Percentiles rank a stretch among this genome's conserved stretches.
phyloP scores from a whole-genome alignment of 2,113 vertebrate genomes.

The Euleptes europaea region DNA sequence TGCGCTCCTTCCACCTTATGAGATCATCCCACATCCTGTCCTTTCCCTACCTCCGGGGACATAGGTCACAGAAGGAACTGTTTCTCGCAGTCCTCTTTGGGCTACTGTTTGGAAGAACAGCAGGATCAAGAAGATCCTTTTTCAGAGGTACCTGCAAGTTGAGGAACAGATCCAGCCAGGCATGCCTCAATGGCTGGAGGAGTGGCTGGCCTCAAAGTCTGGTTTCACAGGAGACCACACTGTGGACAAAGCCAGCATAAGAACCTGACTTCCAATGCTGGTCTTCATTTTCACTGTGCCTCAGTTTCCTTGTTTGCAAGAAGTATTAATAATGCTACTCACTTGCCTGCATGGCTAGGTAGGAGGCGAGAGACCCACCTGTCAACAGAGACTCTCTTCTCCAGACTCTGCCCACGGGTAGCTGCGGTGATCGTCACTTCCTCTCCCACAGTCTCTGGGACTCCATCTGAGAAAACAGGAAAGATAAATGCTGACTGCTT shows the following conservation, averaged over 20 bases:
- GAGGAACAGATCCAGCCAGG: too few species aligned
- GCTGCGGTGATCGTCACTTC: neutral
- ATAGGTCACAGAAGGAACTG: too few species aligned
- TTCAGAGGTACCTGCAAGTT: neutral
- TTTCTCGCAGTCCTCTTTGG: neutral
- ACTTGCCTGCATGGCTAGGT: neutral
- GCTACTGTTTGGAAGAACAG: neutral
- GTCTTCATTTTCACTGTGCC: neutral
- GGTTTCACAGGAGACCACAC: neutral
- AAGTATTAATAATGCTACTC: neutral
- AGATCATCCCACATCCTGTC: too few species aligned
- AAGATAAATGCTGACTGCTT: neutral
- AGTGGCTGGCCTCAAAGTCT: neutral
- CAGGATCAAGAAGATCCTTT: neutral
- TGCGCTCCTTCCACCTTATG: neutral
- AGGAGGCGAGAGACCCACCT: neutral
- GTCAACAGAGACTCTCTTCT: too few species aligned
- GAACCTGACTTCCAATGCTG: neutral
- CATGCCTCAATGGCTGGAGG: too few species aligned
- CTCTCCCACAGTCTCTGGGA: neutral
- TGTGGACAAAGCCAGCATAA: neutral
- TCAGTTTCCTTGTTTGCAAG: neutral
- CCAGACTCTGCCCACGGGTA: neutral
- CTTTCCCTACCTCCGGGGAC: neutral
- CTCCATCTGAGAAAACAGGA: neutral